These are phyloP conservation scores for Tupiocoris notatus DNA, from an alignment of 2,888 invertebrate species.

Conservation along the genomic window DNA sequence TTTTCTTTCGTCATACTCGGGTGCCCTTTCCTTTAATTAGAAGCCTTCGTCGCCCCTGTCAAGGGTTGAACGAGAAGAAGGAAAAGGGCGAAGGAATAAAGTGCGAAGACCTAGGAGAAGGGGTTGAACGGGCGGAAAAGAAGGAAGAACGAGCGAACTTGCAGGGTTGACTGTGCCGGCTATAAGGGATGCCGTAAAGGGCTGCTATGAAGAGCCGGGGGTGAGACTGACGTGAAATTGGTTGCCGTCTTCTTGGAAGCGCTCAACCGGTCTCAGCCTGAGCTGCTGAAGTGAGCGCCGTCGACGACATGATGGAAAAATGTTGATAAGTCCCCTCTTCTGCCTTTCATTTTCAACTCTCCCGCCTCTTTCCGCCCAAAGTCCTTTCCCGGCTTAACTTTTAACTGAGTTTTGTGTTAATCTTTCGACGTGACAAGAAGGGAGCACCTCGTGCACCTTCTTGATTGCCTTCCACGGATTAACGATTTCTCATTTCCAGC, in stretches of 20 bases:
- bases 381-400: too few species aligned
- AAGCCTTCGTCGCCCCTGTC: constrained; percentile 22
- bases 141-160: constrained; percentile 25
- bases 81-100: constrained; percentile 41
- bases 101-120: constrained; percentile 34
- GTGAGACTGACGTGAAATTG: constrained; percentile 28
- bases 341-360: neutral
- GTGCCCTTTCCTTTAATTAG: constrained; percentile 45
- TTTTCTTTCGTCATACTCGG: constrained; percentile 46
- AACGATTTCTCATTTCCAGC: too few species aligned
- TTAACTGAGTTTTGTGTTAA: constrained; percentile 41
- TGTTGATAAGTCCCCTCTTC: constrained; percentile 31
- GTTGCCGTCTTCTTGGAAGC: constrained; percentile 35
- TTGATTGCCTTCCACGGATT: constrained; percentile 28
- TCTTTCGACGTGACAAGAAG: constrained; percentile 26
- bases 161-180: too few species aligned
- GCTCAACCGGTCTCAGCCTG: neutral
- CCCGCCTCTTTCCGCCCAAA: constrained; percentile 8
- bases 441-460: constrained; percentile 7
- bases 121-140: constrained; percentile 6
- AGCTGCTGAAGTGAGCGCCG: neutral
- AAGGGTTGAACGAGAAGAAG: constrained; percentile 14
- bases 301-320: constrained; percentile 9
- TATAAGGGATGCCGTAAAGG: too few species aligned
- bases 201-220: neutral